A percentile compares a stretch with the other conserved stretches of the same genome.
phyloP scores from a whole-genome alignment of 2,797 vertebrate species.

The Eulemur rubriventer region DNA sequence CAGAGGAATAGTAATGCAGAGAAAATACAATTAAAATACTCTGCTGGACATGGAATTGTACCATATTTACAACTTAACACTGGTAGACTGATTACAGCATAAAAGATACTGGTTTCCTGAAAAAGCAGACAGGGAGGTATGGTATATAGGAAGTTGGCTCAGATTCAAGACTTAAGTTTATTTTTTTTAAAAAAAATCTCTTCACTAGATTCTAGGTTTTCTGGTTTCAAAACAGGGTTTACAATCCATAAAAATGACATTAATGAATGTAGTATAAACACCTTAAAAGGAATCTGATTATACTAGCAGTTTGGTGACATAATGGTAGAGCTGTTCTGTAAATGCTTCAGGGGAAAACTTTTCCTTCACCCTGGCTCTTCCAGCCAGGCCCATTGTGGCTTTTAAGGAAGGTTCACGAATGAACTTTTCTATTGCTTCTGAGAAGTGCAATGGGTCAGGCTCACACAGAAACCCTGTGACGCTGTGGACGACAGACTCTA shows the following conservation, averaged over 20 bases:
- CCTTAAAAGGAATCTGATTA: slow-evolving; percentile 74
- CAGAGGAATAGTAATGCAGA: not conserved
- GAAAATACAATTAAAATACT: slow-evolving; percentile 45
- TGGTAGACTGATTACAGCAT: slow-evolving; percentile 19
- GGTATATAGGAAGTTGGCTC: not conserved
- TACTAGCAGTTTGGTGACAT: slow-evolving; percentile 89
- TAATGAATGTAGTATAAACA: not conserved
- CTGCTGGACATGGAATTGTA: not conserved
- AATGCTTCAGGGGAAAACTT: slow-evolving; percentile 95
- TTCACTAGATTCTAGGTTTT: slow-evolving; percentile 8
- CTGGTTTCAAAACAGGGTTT: not conserved
- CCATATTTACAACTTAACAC: not conserved
- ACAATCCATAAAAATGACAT: not conserved
- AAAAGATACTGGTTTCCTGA: not conserved
- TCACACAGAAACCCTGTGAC: slow-evolving; percentile 95
- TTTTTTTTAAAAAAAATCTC: not conserved
- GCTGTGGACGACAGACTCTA: slow-evolving; percentile 92
- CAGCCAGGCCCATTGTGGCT: slow-evolving; percentile 92
- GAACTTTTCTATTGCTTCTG: slow-evolving; percentile 93
- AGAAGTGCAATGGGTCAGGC: slow-evolving; percentile 90
- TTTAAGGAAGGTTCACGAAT: slow-evolving; percentile 90
- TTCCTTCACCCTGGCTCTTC: slow-evolving; percentile 91
- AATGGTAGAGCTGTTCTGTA: slow-evolving; percentile 91
- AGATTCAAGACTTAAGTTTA: slow-evolving; percentile 22
- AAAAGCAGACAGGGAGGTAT: not conserved